Conservation (phyloP, 2,888 invertebrate genomes). For the Chrysolina americana region DNA sequence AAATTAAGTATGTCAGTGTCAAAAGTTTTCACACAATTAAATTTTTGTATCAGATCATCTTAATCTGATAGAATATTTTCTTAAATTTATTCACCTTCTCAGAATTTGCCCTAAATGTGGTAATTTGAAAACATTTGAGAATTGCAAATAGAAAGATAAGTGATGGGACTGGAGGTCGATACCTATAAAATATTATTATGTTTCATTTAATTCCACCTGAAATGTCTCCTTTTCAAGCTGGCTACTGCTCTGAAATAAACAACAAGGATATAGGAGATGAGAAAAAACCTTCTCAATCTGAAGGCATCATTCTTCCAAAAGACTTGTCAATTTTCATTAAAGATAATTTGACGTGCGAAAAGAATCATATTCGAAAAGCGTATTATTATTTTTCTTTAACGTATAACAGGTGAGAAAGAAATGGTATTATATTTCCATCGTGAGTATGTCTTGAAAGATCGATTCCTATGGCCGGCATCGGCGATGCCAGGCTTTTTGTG, state of each 20-base stretch:
- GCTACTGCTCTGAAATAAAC: neutral
- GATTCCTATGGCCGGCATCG: constrained; percentile 15
- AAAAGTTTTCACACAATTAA: too few species aligned
- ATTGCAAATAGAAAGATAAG: too few species aligned
- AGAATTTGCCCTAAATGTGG: too few species aligned
- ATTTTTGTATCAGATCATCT: too few species aligned
- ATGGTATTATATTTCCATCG: neutral
- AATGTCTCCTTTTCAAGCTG: too few species aligned
- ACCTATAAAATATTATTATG: too few species aligned
- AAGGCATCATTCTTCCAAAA: neutral
- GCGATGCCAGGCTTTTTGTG: neutral
- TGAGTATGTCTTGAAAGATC: constrained; percentile 7
- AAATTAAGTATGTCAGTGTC: too few species aligned
- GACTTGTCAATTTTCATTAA: neutral
- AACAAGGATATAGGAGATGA: neutral
- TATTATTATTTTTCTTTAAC: neutral
- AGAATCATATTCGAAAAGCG: neutral
- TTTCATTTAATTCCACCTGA: too few species aligned
- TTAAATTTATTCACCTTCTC: too few species aligned
- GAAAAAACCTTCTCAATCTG: neutral
- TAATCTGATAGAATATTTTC: too few species aligned
- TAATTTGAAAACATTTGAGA: too few species aligned
- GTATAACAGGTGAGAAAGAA: neutral
- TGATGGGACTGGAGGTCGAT: too few species aligned
- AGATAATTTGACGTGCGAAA: constrained; percentile 1